Conservation (phyloP, 2,113 vertebrate genomes). For the Odontophorus gujanensis region DNA sequence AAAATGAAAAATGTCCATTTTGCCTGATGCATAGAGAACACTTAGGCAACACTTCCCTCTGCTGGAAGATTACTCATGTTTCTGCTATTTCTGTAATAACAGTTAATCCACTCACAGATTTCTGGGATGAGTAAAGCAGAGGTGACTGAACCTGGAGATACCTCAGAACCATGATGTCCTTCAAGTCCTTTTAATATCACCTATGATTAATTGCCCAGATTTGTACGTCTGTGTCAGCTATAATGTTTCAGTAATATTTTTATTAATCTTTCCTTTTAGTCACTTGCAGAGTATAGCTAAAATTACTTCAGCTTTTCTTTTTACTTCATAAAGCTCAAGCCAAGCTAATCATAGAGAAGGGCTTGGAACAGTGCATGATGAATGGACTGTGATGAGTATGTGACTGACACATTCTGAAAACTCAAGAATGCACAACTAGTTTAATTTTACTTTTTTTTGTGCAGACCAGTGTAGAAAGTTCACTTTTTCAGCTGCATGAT, state of each 20-base stretch:
- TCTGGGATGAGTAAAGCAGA: neutral
- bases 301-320: neutral
- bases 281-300: neutral
- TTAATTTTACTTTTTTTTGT: neutral
- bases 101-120: neutral
- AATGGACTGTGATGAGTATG: neutral
- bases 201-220: neutral
- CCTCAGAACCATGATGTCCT: neutral
- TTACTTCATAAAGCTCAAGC: neutral
- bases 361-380: neutral
- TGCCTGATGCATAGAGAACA: neutral
- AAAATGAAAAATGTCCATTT: neutral
- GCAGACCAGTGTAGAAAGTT: neutral
- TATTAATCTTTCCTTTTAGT: neutral
- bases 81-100: neutral
- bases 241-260: neutral
- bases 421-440: neutral
- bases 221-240: neutral
- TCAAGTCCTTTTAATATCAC: neutral
- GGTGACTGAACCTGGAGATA: neutral
- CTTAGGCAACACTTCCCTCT: constrained; percentile 77
- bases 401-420: neutral
- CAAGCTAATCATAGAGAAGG: neutral
- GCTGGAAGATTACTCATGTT: constrained; percentile 45
- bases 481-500: neutral